These are phyloP conservation scores for Tanypteryx hageni DNA, from an alignment of 2,888 invertebrate species.

Conservation along the genomic window DNA sequence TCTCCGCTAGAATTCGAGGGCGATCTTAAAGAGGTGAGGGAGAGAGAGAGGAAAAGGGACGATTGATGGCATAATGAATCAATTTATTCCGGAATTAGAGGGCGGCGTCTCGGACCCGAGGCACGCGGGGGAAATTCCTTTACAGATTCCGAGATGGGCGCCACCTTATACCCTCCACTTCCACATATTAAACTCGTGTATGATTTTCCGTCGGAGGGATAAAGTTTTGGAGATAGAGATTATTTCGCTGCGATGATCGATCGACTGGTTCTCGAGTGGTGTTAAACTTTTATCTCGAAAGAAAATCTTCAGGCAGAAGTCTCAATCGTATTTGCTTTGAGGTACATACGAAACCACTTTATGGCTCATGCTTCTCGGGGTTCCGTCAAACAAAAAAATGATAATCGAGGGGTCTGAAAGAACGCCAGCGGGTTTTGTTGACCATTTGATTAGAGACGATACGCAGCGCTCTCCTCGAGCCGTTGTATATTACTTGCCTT, in stretches of 20 bases:
- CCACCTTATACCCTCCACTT: background rate
- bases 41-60: background rate
- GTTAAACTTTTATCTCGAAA: slow-evolving; percentile 36
- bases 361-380: background rate
- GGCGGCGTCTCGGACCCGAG: background rate
- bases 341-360: slow-evolving; percentile 59
- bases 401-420: background rate
- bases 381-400: background rate
- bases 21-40: too few species aligned
- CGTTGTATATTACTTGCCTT: background rate
- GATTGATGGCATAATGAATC: slow-evolving; percentile 8
- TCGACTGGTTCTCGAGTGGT: background rate
- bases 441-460: slow-evolving; percentile 5
- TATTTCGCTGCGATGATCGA: slow-evolving; percentile 51
- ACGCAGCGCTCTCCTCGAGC: background rate
- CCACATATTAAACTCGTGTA: background rate
- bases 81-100: slow-evolving; percentile 25
- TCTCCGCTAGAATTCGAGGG: too few species aligned
- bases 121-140: background rate
- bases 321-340: slow-evolving; percentile 63
- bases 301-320: slow-evolving; percentile 54
- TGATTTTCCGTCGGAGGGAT: background rate
- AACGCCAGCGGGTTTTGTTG: slow-evolving; percentile 25
- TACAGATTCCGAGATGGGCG: slow-evolving; percentile 2
- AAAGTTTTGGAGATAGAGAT: slow-evolving; percentile 13